A percentile compares a stretch with the other conserved stretches of the same genome.
Evolutionary conservation across 2,113 vertebrate species (phyloP).

Genomic region (Thunnus maccoyii): DNA sequence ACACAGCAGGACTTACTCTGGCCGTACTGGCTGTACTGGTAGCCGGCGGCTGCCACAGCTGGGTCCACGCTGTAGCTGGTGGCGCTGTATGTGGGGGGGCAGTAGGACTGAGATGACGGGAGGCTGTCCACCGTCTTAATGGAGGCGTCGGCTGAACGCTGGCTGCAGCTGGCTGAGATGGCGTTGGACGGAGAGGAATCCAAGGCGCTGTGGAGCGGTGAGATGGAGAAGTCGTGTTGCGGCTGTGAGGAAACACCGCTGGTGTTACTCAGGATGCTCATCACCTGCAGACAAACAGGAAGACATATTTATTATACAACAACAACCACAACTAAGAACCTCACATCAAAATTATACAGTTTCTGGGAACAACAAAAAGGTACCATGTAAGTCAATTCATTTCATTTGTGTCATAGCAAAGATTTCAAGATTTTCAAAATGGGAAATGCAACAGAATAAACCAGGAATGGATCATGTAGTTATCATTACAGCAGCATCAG

Average conservation of each 20-base stretch:
- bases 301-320: not conserved
- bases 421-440: too few species aligned
- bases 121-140: slow-evolving; percentile 95
- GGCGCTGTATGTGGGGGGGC: slow-evolving; percentile 96
- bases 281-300: slow-evolving; percentile 87
- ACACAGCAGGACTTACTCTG: slow-evolving; percentile 90
- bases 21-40: slow-evolving; percentile 96
- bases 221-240: slow-evolving; percentile 96
- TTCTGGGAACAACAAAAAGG: too few species aligned
- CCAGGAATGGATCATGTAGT: too few species aligned
- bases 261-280: slow-evolving; percentile 96
- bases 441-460: too few species aligned
- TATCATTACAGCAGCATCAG: too few species aligned
- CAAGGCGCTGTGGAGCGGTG: slow-evolving; percentile 91
- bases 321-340: too few species aligned
- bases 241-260: slow-evolving; percentile 89
- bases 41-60: slow-evolving; percentile 89
- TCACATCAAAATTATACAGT: too few species aligned
- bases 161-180: slow-evolving; percentile 95
- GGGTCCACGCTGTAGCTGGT: slow-evolving; percentile 96
- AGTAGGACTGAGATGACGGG: slow-evolving; percentile 95
- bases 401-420: too few species aligned
- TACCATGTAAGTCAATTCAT: too few species aligned
- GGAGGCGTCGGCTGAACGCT: slow-evolving; percentile 88
- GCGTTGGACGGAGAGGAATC: slow-evolving; percentile 87